Base-by-base conservation (phyloP, 2,888 invertebrate genomes). In the Amorpha juglandis region DNA sequence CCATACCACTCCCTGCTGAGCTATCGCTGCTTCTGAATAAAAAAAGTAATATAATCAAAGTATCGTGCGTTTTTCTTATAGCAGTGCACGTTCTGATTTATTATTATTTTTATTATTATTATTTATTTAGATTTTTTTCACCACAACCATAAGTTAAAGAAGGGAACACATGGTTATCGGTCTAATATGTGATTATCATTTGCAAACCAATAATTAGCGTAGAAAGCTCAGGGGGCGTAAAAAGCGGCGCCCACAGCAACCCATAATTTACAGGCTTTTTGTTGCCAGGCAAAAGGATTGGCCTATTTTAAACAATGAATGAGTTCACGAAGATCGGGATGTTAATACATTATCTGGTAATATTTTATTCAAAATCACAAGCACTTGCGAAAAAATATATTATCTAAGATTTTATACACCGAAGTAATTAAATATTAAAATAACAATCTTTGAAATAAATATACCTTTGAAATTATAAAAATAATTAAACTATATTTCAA, bases 231-330 rank as follows among this genome's bases (percentile, higher is more conserved):
- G 4, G 35, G 48, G 35, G 16, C 19, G 47, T 35, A 63, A 53
- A 58, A 67, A 67, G 68, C 72, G 74, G 76, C 76, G 76, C 75
- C 74, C 67, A 58, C 42, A 62, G 52, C 64, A 51, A 19, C 12
- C 67, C 67, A 69, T 70, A 69, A 73, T 71, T 65, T 67, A 53
- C 19, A 53, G 64, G 75, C 77, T 75, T 75, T 79, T 75, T 70
- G 14, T 63, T 67, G 65, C 66, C 73, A 67, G 51, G 64, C 68
- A 72, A 70, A 73, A 71, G 64, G 70, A 73, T 69, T 68, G 70
- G 67, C 68, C 75, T 72, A 73, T 74, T 77, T 75, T 19, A 38
- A 35, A 38, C 19, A 38, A 33, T 3, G 12, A 58, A 42, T 19
- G 1, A 35, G 7, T 3, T 6, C 7, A 42, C 38, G 12, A 19